A percentile compares a stretch with the other conserved stretches of the same genome.
Conservation (phyloP, 2,888 invertebrate genomes). For the Cataglyphis altisquamis region DNA sequence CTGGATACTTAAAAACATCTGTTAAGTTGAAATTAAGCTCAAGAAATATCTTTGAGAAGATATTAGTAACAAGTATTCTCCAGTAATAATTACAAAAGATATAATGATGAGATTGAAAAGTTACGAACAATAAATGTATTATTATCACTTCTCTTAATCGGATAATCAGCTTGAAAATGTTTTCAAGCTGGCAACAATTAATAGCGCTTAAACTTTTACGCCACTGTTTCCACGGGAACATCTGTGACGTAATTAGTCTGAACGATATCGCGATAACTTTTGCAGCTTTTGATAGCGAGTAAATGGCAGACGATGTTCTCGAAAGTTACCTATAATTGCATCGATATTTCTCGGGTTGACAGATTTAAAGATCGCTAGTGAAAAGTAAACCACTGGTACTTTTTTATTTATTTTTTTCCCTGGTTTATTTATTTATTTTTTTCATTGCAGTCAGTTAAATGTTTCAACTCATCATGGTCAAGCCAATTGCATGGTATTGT, state of each 20-base stretch:
- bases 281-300: slow-evolving; percentile 17
- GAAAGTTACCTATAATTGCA: slow-evolving; percentile 4
- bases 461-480: slow-evolving; percentile 44
- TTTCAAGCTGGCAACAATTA: slow-evolving; percentile 4
- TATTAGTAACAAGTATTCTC: background rate
- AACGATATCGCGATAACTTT: slow-evolving; percentile 32
- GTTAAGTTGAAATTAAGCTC: background rate
- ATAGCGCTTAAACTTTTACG: slow-evolving; percentile 50
- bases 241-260: slow-evolving; percentile 22
- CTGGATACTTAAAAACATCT: background rate
- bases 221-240: background rate
- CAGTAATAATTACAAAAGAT: background rate
- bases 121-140: background rate
- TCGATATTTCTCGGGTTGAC: slow-evolving; percentile 39
- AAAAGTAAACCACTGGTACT: slow-evolving; percentile 14
- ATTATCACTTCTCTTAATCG: background rate
- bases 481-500: slow-evolving; percentile 27
- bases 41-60: background rate
- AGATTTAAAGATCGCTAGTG: slow-evolving; percentile 30
- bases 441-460: slow-evolving; percentile 58
- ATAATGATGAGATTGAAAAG: background rate
- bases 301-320: slow-evolving; percentile 21
- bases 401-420: slow-evolving; percentile 18
- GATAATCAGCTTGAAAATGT: slow-evolving; percentile 6
- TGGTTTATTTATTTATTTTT: background rate